Evolutionary conservation across 1,140 invertebrate species (phyloP), one percentile per base, ranked within the genome.

Genomic region (Metopolophium dirhodum): DNA sequence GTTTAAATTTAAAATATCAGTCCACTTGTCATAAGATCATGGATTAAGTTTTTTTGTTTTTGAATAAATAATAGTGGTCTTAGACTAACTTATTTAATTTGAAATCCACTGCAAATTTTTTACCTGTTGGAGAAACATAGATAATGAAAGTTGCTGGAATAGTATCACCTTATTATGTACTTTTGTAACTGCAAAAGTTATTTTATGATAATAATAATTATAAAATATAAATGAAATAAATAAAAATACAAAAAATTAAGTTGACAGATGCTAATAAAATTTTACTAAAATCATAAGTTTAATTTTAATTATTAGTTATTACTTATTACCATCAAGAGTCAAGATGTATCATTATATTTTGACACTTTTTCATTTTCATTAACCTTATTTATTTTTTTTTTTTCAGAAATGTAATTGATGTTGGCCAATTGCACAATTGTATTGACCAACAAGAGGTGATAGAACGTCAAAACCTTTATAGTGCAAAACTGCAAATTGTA

Each of bases 381-480:
- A 47, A 47, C 8, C 26, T 47, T 51, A 35, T 37, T 41, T 41
- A 41, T 41, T 93, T 85, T 94, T 94, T 94, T 94, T 88, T 94
- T 94, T 96, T n/a, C 94, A 97, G 97, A 88, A 97, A 98, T 96
- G 97, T 98, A 61, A 98, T 98, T 94, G 97, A 98, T 95, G 97
- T 98, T 82, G 97, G 97, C 83, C 97, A 97, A 45, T 95, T 97
- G 94, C 97, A 97, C 94, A 97, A 96, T 94, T 93, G 91, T 85
- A 95, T 97, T 93, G 97, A 98, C 94, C 97, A 97, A 94, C 97
- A 97, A 95, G 97, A 98, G 95, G 98, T 97, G 94, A 95, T 97
- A 94, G 97, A 98, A 94, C 96, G 97, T 94, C 96, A 97, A 86
- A 96, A 96, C 95, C 95, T 96, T 90, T 98, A 98, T 95, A 96